Evolutionary conservation across 2,888 invertebrate genomes (phyloP), one percentile per base, ranked within the genome.

Genomic region (Andrena trimmerana): DNA sequence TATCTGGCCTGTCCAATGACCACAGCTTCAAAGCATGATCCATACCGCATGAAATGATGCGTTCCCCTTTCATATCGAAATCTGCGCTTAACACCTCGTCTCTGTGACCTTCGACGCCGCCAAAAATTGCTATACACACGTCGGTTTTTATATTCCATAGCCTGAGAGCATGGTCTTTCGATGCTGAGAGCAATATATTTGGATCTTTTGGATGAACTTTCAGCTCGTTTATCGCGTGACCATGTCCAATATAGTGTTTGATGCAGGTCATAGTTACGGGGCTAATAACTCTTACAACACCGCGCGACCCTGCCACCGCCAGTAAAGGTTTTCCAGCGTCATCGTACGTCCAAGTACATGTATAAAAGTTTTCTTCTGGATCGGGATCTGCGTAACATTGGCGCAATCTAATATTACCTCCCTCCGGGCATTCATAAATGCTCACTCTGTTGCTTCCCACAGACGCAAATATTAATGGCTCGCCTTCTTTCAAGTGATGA

Each of bases 41-140:
- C 99, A 99, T 99, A 0, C 99, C 99, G 92, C 99, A 99, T 0
- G 99, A 99, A 95, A 99, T 98, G 63, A 99, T 98, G 60, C 97
- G 95, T 85, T 97, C 95, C 59, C 96, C 99, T 90, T 96, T 96
- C 93, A 96, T 95, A 94, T 97, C 98, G 94, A 97, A 99, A 94
- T 98, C 98, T 94, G 97, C 97, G 94, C 97, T 98, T 82, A 96
- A 95, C 75, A 97, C 99, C 96, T 97, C 99, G 95, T 97, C 98
- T 69, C 99, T 96, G 92, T 99, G 99, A 0, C 99, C 99, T 94
- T 99, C 99, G 0, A 99, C 99, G 0, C 99, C 99, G 3, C 99
- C 99, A 93, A 99, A 99, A 83, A 99, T 98, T 0, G 98, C 98
- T 63, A 99, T 97, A 92, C 98, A 99, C 1, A 98, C 97, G 93